Percentiles rank a stretch among this genome's conserved stretches.
Conservation (phyloP, 2,113 vertebrate species). For the Muntiacus reevesi region DNA sequence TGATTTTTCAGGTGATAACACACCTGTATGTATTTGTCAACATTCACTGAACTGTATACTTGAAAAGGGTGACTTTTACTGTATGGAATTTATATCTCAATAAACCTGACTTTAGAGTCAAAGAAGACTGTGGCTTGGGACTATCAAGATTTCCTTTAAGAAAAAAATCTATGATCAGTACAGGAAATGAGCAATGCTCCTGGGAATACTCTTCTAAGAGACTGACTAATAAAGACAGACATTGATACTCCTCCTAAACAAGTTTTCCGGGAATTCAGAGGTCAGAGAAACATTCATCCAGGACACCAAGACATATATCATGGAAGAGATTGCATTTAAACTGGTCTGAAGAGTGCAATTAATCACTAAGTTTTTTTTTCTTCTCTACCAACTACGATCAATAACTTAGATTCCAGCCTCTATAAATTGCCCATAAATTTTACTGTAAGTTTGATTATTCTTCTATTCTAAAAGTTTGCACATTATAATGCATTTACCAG, state of each 20-base stretch:
- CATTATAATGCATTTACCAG: background rate
- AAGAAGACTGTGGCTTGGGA: slow-evolving; percentile 1
- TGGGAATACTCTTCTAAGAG: background rate
- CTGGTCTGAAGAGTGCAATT: background rate
- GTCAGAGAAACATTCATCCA: background rate
- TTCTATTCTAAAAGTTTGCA: background rate
- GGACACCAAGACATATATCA: background rate
- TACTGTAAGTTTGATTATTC: background rate
- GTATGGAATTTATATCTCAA: background rate
- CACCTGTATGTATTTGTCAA: background rate
- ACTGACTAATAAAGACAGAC: slow-evolving; percentile 1
- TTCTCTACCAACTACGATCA: background rate
- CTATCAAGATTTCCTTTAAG: background rate
- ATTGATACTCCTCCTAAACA: background rate
- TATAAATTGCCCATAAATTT: background rate
- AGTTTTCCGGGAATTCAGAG: background rate
- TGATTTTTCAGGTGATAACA: background rate
- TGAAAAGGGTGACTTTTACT: background rate
- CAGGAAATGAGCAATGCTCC: background rate
- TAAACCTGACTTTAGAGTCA: background rate
- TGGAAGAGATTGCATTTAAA: background rate
- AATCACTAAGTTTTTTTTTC: background rate
- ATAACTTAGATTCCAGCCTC: background rate
- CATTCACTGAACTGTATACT: background rate
- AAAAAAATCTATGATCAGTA: slow-evolving; percentile 25